Conservation (phyloP, 2,797 vertebrate genomes). For the Cryptoblepharus egeriae region DNA sequence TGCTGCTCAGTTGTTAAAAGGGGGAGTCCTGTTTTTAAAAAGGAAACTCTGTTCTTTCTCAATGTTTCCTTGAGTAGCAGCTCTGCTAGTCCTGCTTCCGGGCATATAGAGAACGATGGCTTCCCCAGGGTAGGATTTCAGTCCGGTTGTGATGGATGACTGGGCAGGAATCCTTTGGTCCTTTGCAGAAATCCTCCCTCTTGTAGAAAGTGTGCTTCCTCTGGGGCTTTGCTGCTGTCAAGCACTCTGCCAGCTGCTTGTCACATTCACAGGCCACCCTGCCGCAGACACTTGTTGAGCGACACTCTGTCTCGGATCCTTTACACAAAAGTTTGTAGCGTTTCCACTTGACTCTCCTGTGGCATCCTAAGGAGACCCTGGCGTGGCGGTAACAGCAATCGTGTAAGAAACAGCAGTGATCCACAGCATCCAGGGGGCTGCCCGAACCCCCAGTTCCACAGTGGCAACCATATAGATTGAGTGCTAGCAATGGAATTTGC, state of each 20-base stretch:
- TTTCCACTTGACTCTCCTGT: conserved; percentile 52
- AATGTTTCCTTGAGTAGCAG: background rate
- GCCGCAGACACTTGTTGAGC: conserved; percentile 33
- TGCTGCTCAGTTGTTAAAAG: background rate
- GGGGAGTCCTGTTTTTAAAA: too few species aligned
- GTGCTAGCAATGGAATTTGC: conserved; percentile 46
- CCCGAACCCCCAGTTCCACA: conserved; percentile 58
- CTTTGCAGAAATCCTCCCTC: conserved; percentile 22
- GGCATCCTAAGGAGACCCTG: conserved; percentile 43
- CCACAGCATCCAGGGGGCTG: conserved; percentile 34
- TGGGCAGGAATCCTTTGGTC: conserved; percentile 34
- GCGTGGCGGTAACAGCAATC: conserved; percentile 59
- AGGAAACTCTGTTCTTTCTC: background rate
- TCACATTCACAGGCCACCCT: conserved; percentile 59
- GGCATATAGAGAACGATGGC: background rate
- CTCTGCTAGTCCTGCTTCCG: background rate
- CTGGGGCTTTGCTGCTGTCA: conserved; percentile 33
- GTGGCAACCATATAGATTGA: conserved; percentile 59
- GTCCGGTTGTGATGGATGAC: conserved; percentile 22
- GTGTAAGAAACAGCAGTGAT: conserved; percentile 56
- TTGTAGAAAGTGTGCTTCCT: conserved; percentile 52
- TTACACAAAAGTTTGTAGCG: conserved; percentile 44
- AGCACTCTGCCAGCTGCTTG: conserved; percentile 54
- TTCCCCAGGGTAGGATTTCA: background rate
- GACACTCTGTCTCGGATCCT: conserved; percentile 14